Percentiles rank a stretch among this genome's conserved stretches.
phyloP scores from a whole-genome alignment of 2,888 invertebrate genomes.

The Augochlorella aurata region DNA sequence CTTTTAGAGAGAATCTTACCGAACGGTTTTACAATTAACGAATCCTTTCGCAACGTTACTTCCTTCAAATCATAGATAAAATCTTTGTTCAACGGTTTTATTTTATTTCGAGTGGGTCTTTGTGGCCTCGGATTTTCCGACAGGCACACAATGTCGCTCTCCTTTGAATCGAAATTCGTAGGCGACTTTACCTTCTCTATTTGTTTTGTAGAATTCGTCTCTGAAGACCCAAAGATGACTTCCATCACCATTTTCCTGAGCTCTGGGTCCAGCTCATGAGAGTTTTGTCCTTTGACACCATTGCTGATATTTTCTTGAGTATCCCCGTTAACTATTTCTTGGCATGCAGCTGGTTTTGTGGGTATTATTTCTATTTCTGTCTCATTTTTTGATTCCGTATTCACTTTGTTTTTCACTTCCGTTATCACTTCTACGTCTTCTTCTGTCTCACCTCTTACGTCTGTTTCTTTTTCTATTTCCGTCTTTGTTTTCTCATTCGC shows the following conservation, averaged over 20 bases:
- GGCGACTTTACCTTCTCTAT: not conserved
- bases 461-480: not conserved
- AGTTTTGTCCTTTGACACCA: not conserved
- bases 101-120: constrained; percentile 86
- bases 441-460: too few species aligned
- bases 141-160: not conserved
- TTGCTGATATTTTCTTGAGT: not conserved
- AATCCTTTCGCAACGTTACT: constrained; percentile 59
- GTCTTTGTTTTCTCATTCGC: not conserved
- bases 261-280: constrained; percentile 63
- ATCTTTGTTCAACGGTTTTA: constrained; percentile 87
- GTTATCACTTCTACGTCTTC: not conserved
- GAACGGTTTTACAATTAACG: constrained; percentile 29
- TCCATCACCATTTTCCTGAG: constrained; percentile 80
- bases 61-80: constrained; percentile 88
- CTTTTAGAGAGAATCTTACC: constrained; percentile 38
- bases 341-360: not conserved
- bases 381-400: not conserved
- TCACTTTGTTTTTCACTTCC: not conserved
- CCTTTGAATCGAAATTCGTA: constrained; percentile 21
- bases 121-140: constrained; percentile 71
- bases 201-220: constrained; percentile 20
- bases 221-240: constrained; percentile 78
- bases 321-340: constrained; percentile 5
- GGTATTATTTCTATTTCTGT: not conserved